A percentile compares a stretch with the other conserved stretches of the same genome.
Evolutionary conservation across 1,140 invertebrate genomes (phyloP).

Genomic region (Amyelois transitella): DNA sequence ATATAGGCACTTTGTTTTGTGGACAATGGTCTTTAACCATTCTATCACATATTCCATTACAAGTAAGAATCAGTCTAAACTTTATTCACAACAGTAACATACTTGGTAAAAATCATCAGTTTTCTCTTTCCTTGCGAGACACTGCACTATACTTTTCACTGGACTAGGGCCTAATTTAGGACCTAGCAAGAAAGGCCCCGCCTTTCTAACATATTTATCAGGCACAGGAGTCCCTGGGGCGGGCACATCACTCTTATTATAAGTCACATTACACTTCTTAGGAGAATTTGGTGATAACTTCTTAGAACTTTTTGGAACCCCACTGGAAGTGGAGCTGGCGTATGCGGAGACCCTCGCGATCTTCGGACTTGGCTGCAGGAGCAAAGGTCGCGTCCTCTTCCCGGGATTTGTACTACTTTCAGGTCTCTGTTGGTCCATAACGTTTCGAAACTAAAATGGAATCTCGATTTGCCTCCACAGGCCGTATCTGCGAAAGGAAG

Average conservation of each 20-base stretch:
- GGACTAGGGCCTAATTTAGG: conserved; percentile 84
- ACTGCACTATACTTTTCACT: conserved; percentile 87
- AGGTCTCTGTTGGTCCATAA: conserved; percentile 61
- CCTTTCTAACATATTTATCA: conserved; percentile 71
- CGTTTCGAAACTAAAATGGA: conserved; percentile 10
- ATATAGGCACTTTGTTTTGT: no score
- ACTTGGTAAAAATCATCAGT: conserved; percentile 84
- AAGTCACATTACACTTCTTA: conserved; percentile 40
- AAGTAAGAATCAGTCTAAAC: no score
- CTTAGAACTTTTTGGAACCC: conserved; percentile 45
- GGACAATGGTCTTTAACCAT: no score
- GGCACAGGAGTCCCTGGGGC: conserved; percentile 60
- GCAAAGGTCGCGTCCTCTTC: conserved; percentile 65
- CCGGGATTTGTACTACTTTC: conserved; percentile 55
- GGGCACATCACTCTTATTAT: conserved; percentile 56
- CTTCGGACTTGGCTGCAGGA: conserved; percentile 59
- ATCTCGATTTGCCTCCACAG: neutral
- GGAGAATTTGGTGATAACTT: conserved; percentile 26
- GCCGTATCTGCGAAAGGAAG: neutral
- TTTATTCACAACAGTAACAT: no score
- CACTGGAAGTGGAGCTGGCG: conserved; percentile 42
- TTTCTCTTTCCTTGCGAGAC: conserved; percentile 82
- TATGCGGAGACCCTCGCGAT: conserved; percentile 49
- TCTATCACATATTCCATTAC: no score
- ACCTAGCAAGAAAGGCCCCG: conserved; percentile 83